phyloP scores from a whole-genome alignment of 2,113 vertebrate genomes.

The Catharus fuscescens region DNA sequence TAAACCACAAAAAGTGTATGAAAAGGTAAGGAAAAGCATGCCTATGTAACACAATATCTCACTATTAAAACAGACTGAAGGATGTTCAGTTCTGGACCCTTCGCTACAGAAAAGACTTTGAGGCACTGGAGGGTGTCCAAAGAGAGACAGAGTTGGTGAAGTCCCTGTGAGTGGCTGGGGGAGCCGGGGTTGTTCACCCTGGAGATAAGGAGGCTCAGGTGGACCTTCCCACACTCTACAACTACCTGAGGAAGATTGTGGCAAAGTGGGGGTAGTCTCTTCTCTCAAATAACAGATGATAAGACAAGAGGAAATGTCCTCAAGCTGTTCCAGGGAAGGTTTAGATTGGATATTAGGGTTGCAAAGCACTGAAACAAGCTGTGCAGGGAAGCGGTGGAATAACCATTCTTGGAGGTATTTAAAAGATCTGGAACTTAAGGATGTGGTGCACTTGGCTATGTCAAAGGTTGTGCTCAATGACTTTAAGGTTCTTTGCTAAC shows the following conservation, averaged over 20 bases:
- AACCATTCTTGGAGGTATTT: neutral
- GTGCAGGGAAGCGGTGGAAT: neutral
- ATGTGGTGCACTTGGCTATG: neutral
- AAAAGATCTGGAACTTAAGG: neutral
- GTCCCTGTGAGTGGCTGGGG: rapidly evolving
- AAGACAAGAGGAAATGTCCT: neutral
- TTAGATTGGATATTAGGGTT: neutral
- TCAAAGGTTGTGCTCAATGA: neutral
- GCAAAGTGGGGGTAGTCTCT: rapidly evolving
- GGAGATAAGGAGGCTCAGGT: neutral
- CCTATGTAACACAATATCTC: neutral
- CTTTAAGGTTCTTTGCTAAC: neutral
- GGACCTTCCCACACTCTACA: neutral
- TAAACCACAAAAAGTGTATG: neutral
- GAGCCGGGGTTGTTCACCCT: rapidly evolving
- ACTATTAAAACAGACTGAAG: neutral
- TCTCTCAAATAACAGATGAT: neutral
- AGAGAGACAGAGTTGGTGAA: neutral
- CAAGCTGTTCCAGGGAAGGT: neutral
- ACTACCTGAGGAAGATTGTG: rapidly evolving
- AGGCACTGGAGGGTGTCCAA: rapidly evolving
- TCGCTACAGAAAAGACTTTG: neutral
- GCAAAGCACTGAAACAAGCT: neutral
- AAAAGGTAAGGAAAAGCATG: neutral
- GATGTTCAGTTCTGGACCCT: neutral